A percentile compares a stretch with the other conserved stretches of the same genome.
These are phyloP conservation scores for Mactra quadrangularis DNA, from an alignment of 1,140 invertebrate species.

Conservation along the genomic window DNA sequence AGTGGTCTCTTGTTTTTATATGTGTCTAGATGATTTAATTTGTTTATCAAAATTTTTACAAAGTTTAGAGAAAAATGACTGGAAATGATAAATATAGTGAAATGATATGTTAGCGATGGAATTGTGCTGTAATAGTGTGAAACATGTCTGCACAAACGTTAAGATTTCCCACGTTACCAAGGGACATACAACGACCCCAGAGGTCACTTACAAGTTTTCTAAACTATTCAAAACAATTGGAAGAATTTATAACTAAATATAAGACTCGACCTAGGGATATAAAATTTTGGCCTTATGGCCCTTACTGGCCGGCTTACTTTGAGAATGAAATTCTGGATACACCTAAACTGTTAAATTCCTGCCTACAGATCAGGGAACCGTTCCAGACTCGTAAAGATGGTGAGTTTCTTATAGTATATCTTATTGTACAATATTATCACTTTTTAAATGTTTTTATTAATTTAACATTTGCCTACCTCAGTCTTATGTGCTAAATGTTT, in stretches of 20 bases:
- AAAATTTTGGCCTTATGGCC: slow-evolving; percentile 82
- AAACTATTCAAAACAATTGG: slow-evolving; percentile 78
- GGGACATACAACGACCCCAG: slow-evolving; percentile 55
- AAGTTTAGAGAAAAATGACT: too few relatives aligned
- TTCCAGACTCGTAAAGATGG: slow-evolving; percentile 59
- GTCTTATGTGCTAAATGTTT: too few relatives aligned
- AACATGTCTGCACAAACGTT: slow-evolving; percentile 35
- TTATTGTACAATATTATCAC: too few relatives aligned
- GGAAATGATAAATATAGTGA: too few relatives aligned
- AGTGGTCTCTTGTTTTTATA: too few relatives aligned
- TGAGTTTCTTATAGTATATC: slow-evolving; percentile 48
- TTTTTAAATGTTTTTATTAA: too few relatives aligned
- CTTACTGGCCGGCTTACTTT: slow-evolving; percentile 79
- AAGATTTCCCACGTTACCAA: slow-evolving; percentile 14
- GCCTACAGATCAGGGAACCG: slow-evolving; percentile 65
- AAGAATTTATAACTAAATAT: slow-evolving; percentile 78
- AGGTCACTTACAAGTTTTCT: slow-evolving; percentile 64
- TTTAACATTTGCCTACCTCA: too few relatives aligned
- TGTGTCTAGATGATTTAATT: too few relatives aligned
- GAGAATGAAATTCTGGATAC: slow-evolving; percentile 73
- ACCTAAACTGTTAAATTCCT: slow-evolving; percentile 67
- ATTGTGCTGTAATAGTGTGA: too few relatives aligned
- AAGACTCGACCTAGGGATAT: slow-evolving; percentile 79
- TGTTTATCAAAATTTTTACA: too few relatives aligned
- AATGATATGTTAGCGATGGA: too few relatives aligned